Conservation (phyloP, 1,140 invertebrate genomes). For the Bombus pyrosoma region DNA sequence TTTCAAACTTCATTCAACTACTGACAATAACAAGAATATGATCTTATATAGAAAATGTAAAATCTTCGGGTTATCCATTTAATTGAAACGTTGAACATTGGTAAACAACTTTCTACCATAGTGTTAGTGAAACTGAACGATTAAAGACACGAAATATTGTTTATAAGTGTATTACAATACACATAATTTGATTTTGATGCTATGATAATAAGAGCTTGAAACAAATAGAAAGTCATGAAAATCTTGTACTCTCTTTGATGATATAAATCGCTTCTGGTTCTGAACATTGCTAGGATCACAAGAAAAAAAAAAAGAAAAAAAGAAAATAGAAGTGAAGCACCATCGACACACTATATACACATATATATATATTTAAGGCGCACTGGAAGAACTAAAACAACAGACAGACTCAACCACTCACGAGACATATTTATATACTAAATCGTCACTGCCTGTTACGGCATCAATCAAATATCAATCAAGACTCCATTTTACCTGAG, state of each 20-base stretch:
- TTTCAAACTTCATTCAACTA: too few species aligned
- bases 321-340: neutral
- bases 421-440: conserved; percentile 78
- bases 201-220: too few species aligned
- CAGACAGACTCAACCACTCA: conserved; percentile 79
- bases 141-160: too few species aligned
- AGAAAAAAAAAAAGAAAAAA: neutral
- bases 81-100: too few species aligned
- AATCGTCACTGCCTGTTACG: conserved; percentile 67
- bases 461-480: conserved; percentile 78
- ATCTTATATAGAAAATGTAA: too few species aligned
- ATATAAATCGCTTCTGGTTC: conserved; percentile 28
- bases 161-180: too few species aligned
- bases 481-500: conserved; percentile 83
- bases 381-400: conserved; percentile 64
- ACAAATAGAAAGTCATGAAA: too few species aligned
- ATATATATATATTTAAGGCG: conserved; percentile 26
- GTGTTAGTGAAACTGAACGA: too few species aligned
- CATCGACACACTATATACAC: conserved; percentile 6
- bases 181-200: too few species aligned
- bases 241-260: neutral
- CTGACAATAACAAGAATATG: too few species aligned
- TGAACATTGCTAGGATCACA: conserved; percentile 50
- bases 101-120: too few species aligned
- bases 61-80: too few species aligned